phyloP scores from a whole-genome alignment of 1,140 invertebrate species.

The Cotesia vestalis region DNA sequence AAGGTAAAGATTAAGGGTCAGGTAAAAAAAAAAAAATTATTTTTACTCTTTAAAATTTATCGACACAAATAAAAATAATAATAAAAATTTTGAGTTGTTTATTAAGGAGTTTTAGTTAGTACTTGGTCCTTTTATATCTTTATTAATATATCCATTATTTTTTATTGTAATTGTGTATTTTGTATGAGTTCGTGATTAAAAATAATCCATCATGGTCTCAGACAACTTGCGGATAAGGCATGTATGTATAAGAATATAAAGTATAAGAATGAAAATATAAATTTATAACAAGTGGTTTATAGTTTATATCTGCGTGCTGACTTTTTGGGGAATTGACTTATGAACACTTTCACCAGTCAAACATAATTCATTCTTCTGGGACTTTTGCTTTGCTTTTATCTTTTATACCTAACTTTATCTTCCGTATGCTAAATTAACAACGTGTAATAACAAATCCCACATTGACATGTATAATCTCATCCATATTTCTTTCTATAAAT shows the following conservation, averaged over 20 bases:
- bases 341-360: conserved; percentile 39
- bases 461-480: neutral
- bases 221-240: neutral
- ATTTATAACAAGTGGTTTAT: conserved; percentile 20
- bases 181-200: conserved; percentile 4
- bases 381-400: neutral
- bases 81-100: no score
- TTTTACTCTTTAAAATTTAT: no score
- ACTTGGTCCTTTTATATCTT: no score
- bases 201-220: neutral
- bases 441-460: conserved; percentile 12
- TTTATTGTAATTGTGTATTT: no score
- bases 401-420: neutral
- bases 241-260: conserved; percentile 4
- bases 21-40: no score
- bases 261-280: conserved; percentile 6
- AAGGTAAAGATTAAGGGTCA: no score
- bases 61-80: no score
- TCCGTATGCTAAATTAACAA: conserved; percentile 16
- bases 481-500: neutral
- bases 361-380: conserved; percentile 38
- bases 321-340: conserved; percentile 29
- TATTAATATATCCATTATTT: no score
- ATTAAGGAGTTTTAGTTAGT: no score
- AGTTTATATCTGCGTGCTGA: conserved; percentile 16